Conservation (phyloP, 2,797 vertebrate species). For the Coregonus sp. region DNA sequence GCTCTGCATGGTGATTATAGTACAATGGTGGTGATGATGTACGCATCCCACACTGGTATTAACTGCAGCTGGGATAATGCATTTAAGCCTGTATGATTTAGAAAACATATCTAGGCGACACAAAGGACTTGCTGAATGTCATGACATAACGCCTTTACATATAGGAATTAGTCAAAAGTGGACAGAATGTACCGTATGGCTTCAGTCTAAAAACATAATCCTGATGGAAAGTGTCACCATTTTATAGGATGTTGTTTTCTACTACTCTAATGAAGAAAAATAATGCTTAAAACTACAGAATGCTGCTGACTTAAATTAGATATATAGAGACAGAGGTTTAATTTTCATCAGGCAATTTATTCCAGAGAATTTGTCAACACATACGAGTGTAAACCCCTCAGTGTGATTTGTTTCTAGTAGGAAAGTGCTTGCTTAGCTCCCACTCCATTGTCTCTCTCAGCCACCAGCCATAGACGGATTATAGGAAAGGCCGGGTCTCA, state of each 20-base stretch:
- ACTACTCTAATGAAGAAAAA: background rate
- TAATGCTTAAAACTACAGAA: background rate
- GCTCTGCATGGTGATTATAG: background rate
- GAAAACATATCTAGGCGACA: background rate
- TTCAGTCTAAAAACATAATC: background rate
- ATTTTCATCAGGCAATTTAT: background rate
- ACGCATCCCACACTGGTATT: background rate
- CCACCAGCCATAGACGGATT: background rate
- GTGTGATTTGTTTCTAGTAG: background rate
- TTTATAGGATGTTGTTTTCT: background rate
- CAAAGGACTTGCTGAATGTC: conserved; percentile 7
- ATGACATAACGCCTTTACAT: background rate
- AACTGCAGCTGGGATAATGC: background rate
- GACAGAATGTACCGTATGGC: background rate
- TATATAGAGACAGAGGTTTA: background rate
- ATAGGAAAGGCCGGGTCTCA: background rate
- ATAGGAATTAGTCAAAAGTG: background rate
- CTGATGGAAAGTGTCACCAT: background rate
- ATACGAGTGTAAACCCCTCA: background rate
- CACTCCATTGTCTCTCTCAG: background rate
- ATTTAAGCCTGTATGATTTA: background rate
- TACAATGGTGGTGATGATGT: background rate
- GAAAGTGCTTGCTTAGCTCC: background rate
- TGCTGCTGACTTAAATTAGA: background rate
- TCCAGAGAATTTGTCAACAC: background rate